Percentiles rank a stretch among this genome's conserved stretches.
phyloP scores from a whole-genome alignment of 2,797 vertebrate genomes.

The Aphelocoma californica region DNA sequence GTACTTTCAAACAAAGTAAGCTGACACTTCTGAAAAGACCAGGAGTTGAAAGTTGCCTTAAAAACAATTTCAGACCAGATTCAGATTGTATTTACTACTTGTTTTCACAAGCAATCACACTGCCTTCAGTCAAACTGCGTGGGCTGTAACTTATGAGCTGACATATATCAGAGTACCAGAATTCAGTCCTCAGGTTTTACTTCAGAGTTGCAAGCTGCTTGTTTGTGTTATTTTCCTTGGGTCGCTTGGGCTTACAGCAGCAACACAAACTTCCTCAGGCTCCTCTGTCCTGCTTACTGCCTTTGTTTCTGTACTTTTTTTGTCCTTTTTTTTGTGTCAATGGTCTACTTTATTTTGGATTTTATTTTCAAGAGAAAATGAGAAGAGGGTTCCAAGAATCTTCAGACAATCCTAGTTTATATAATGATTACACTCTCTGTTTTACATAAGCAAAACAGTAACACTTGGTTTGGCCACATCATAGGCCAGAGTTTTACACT shows the following conservation, averaged over 20 bases:
- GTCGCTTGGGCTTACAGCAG: not conserved
- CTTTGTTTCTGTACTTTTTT: not conserved
- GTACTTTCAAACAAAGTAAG: constrained; percentile 37
- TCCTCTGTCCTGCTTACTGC: not conserved
- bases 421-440: not conserved
- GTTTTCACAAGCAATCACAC: constrained; percentile 34
- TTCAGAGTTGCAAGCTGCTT: constrained; percentile 16
- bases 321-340: not conserved
- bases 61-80: constrained; percentile 35
- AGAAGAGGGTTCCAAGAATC: not conserved
- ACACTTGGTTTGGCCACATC: not conserved
- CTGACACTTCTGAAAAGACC: constrained; percentile 48
- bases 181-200: not conserved
- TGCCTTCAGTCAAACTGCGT: constrained; percentile 13
- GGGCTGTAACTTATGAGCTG: not conserved
- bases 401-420: not conserved
- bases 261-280: not conserved
- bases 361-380: not conserved
- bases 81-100: constrained; percentile 48
- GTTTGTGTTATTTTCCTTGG: not conserved
- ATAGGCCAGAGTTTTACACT: not conserved
- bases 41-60: constrained; percentile 21
- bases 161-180: constrained; percentile 11
- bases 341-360: not conserved
- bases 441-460: not conserved